A percentile compares a stretch with the other conserved stretches of the same genome.
These are phyloP conservation scores for Seriola quinqueradiata DNA, from an alignment of 2,113 vertebrate genomes.

Conservation along the genomic window DNA sequence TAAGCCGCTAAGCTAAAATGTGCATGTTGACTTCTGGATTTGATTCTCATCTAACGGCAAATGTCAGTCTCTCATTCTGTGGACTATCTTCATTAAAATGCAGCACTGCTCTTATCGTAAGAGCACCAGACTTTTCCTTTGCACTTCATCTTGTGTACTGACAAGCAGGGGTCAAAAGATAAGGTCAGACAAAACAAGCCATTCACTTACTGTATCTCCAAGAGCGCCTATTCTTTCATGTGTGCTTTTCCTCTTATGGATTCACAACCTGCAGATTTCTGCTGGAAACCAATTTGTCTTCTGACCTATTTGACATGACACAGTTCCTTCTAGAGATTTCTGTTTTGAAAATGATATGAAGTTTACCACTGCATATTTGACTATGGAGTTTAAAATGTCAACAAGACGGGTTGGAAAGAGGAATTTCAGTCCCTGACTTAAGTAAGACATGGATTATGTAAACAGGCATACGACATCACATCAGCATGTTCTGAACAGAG, in stretches of 20 bases:
- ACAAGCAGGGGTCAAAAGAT: conserved; percentile 1
- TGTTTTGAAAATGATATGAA: background rate
- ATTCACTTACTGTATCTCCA: background rate
- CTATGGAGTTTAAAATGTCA: background rate
- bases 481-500: background rate
- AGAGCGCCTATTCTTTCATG: background rate
- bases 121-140: background rate
- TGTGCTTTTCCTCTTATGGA: background rate
- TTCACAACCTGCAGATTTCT: background rate
- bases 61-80: background rate
- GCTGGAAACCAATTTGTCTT: background rate
- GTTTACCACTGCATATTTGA: conserved; percentile 2
- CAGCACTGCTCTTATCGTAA: conserved; percentile 1
- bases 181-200: background rate
- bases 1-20: background rate
- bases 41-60: too few species aligned
- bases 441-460: background rate
- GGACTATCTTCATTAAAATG: background rate
- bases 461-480: background rate
- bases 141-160: background rate
- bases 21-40: background rate
- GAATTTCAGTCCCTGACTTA: background rate
- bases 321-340: background rate
- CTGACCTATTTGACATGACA: background rate
- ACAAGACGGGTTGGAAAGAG: background rate